These are phyloP conservation scores for Brenthis daphne DNA, from an alignment of 2,888 invertebrate species.

Conservation along the genomic window DNA sequence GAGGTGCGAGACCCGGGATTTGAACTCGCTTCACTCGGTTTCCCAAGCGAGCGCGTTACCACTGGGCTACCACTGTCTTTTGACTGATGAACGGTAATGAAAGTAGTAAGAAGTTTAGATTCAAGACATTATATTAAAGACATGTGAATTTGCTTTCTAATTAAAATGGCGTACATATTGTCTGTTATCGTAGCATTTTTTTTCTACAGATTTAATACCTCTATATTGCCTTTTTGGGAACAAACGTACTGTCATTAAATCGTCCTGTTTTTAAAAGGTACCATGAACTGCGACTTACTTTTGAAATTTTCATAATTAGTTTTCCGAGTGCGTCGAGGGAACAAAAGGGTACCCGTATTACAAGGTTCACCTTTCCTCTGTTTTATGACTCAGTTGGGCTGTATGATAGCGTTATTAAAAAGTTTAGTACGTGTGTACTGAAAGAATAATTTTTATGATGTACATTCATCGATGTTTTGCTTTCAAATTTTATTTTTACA, in stretches of 20 bases:
- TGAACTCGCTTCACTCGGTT: no score
- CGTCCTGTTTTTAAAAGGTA: slow-evolving; percentile 19
- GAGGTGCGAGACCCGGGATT: no score
- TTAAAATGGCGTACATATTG: no score
- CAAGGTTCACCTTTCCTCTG: slow-evolving; percentile 37
- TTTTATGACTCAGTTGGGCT: slow-evolving; percentile 40
- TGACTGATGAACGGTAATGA: no score
- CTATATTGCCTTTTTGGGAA: slow-evolving; percentile 12
- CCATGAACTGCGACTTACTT: slow-evolving; percentile 17
- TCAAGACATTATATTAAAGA: no score
- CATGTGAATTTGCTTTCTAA: no score
- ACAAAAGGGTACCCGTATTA: slow-evolving; percentile 34
- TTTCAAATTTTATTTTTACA: no score
- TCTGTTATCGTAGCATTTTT: neutral
- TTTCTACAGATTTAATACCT: neutral
- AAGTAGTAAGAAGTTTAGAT: no score
- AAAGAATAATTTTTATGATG: slow-evolving; percentile 13
- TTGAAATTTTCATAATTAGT: slow-evolving; percentile 39
- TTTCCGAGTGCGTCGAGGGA: slow-evolving; percentile 35
- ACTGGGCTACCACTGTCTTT: no score
- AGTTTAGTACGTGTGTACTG: slow-evolving; percentile 24
- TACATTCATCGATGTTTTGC: neutral
- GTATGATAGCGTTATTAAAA: slow-evolving; percentile 39
- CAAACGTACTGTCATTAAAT: slow-evolving; percentile 13
- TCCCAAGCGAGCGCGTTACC: no score